Base-by-base conservation (phyloP, 2,113 vertebrate species). In the Syrmaticus mikado region DNA sequence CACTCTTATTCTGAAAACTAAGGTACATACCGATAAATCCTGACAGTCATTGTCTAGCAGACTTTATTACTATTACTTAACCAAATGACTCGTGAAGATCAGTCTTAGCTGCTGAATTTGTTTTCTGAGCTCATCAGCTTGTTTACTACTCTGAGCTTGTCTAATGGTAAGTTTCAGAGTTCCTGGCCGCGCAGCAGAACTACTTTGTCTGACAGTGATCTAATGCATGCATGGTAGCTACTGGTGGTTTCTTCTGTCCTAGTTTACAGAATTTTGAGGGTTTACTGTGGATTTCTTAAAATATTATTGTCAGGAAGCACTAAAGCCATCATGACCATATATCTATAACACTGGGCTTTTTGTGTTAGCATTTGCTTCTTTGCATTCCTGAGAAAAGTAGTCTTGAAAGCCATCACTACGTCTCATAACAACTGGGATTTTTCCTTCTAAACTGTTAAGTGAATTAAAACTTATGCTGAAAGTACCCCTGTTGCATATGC, bases 281-380 rank as follows among this genome's bases (percentile, higher is more conserved):
- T 62, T 34, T 13, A 0, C 55, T 68, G 16, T 41, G 36, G 12
- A 11, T n/a, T 7, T 55, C 45, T 38, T 88, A 50, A 68, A 87
- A 41, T 28, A 8, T 32, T 64, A 46, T 75, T 24, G 41, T 89
- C 11, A 19, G 7, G 50, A 46, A 85, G 41, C 43, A n/a, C n/a
- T 25, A 50, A 76, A 92, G 66, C 34, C 16, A 1, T 43, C 0
- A 1, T 71, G 24, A 13, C 11, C 14, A 9, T 0, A 0, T 52
- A 58, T 81, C n/a, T 67, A 11, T n/a, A 85, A 28, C 1, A 0
- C 19, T 34, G 16, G 7, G 6, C 28, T 21, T 71, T 74, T 67
- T 75, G 18, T 4, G 6, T 66, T 79, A 58, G 4, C 15, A 17
- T 71, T 25, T 52, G 30, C 9, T 84, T 81, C 17, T 62, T 62